Base-by-base conservation (phyloP, 30 jellyfish, hydroid and myxozoan genomes). In the Hydractinia echinata region DNA sequence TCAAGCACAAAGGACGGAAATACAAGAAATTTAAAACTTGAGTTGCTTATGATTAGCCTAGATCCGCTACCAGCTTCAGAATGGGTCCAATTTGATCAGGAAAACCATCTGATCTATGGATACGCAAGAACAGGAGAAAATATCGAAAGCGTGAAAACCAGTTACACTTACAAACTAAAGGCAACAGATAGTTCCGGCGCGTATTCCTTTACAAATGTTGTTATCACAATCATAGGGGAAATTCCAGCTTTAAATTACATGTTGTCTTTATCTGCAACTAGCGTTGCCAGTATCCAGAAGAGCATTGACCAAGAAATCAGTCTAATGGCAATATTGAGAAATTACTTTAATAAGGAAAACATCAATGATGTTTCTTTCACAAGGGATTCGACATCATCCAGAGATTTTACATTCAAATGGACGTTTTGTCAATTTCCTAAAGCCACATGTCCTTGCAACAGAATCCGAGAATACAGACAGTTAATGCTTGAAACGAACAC, bases 161-260 rank as follows among this genome's bases (percentile, higher is more conserved):
- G 15, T 4, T 84, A 14, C 54, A 72, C 61, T 20, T 94, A 94
- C 80, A 80, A 76, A 13, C 21, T 94, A 67, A 85, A 76, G 10
- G 99, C 99, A 20, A 88, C 88, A 9, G 96, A 94, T 61, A 78
- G 69, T 51, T 67, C 78, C 14, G 96, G 96, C 13, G 72, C 82
- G 67, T 88, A 92, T 1, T 74, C 95, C 6, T 50, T 90, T 49
- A 82, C 95, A 2, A 86, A 88, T 15, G 72, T 94, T 48, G 72
- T 60, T 1, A 66, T 94, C 4, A 83, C 78, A 52, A 51, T 93
- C n/a, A 58, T 48, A 10, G 95, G 91, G 5, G 74, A 85, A 11
- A 70, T 20, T 4, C 95, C 96, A 9, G 6, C 87, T 10, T 30
- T 80, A 21, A 51, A 61, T 68, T 80, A 52, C 50, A 5, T 60